Evolutionary conservation across 2,113 vertebrate species (phyloP), one percentile per base, ranked within the genome.

Genomic region (Phyllostomus discolor): DNA sequence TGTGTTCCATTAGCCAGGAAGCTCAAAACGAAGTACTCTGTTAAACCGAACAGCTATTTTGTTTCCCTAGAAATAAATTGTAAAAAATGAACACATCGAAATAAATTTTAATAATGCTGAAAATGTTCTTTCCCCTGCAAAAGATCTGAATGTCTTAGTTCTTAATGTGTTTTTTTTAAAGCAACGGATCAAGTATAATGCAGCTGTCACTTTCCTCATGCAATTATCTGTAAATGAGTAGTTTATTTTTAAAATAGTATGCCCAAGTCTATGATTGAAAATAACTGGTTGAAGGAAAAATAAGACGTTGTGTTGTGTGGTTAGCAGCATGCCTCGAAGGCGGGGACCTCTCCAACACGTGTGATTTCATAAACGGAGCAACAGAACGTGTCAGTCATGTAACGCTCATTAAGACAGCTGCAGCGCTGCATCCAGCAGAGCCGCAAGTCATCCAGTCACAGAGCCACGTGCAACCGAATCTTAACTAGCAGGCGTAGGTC

Each of bases 181-280:
- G 72, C 52, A 86, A 94, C 80, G 38, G 28, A 86, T 73, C 38
- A 82, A 83, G 19, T 59, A 73, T 79, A 91, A 92, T 87, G 66
- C 28, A 90, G 26, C 88, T 95, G 88, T 93, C 89, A 90, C 64
- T 97, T 90, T 93, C 69, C 33, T 87, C 15, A 33, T 90, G 41
- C 69, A 94, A 90, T 96, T 96, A 89, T 93, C 84, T 76, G 48
- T 57, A 97, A 97, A 96, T 96, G 84, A 88, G 64, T 84, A 83
- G 92, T 41, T 97, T 72, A 85, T 81, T 95, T 84, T 66, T 69
- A 66, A 90, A 97, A 90, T 91, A 70, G 69, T 91, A 73, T 52
- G 69, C 19, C 59, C 35, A 90, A 76, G 82, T 90, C 57, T 95
- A 80, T 89, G 93, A 91, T 91, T 83, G 79, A 66, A 95, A 96